Evolutionary conservation across 2,113 vertebrate genomes (phyloP), one percentile per base, ranked within the genome.

Genomic region (Eurypyga helias): DNA sequence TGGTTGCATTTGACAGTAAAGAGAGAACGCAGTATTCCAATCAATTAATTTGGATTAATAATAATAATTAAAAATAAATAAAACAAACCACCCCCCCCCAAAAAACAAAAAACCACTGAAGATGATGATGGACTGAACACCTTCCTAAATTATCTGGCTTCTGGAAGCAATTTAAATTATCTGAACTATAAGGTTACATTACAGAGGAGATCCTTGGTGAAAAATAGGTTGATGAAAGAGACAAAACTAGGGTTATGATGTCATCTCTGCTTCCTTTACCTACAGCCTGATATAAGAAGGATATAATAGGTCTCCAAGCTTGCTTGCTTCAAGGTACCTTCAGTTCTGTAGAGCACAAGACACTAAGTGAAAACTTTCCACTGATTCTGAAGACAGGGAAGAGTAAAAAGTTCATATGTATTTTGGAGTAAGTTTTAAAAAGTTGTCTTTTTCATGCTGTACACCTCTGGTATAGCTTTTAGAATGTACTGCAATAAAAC

Each of bases 101-200:
- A 45, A 45, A 45, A 45, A 45, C 13, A 45, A 45, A 45, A 10
- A 45, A 45, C 41, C 41, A 17, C 15, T 45, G 29, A 70, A 25
- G 5, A 5, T 48, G 6, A 6, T 41, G 6, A 52, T 80, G 41
- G 33, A 52, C n/a, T 72, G 12, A 79, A 60, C 33, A 18, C n/a
- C 16, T 75, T 91, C n/a, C 20, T 66, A 58, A 69, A 69, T 80
- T 26, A 7, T 73, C 65, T 87, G 31, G 10, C 15, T 82, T 73
- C 65, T 77, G 41, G 17, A 65, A 41, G 45, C 12, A 72, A 9
- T 1, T 83, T 54, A 89, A 83, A 82, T 85, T 29, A 58, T 28
- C 23, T 52, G 43, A 23, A 54, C n/a, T 55, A 1, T 75, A 66
- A 73, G 0, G 0, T 54, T 66, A n/a, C 4, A 8, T 71, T 79